A percentile compares a stretch with the other conserved stretches of the same genome.
Evolutionary conservation across 2,797 vertebrate species (phyloP).

Genomic region (Poecilia picta): DNA sequence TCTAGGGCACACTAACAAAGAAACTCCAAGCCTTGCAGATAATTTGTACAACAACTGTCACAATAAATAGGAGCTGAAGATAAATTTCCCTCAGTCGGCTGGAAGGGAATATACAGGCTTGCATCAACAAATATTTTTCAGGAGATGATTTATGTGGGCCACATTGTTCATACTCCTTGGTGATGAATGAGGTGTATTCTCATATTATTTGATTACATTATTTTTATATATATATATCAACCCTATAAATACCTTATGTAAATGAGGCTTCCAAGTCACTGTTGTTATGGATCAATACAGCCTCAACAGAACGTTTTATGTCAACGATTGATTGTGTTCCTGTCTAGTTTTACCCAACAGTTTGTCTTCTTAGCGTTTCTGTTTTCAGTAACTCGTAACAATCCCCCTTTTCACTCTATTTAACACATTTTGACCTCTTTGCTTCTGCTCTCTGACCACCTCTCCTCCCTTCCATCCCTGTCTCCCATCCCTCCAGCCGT

Average conservation of each 20-base stretch:
- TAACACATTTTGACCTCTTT: slow-evolving; percentile 20
- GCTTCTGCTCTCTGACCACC: slow-evolving; percentile 53
- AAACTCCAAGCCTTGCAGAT: slow-evolving; percentile 21
- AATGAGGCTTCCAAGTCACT: not conserved
- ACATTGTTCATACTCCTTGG: not conserved
- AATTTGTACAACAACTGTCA: slow-evolving; percentile 12
- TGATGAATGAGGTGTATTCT: not conserved
- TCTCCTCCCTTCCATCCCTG: slow-evolving; percentile 70
- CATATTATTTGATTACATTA: not conserved
- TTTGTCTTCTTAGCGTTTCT: not conserved
- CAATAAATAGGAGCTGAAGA: slow-evolving; percentile 27
- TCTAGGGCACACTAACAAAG: slow-evolving; percentile 14
- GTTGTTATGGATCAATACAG: not conserved
- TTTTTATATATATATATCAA: not conserved
- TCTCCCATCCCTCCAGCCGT: slow-evolving; percentile 65
- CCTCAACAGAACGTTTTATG: not conserved
- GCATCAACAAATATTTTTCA: slow-evolving; percentile 19
- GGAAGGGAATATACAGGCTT: slow-evolving; percentile 10
- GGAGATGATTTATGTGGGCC: slow-evolving; percentile 3
- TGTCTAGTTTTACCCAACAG: not conserved
- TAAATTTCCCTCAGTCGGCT: slow-evolving; percentile 9
- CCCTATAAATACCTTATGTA: not conserved
- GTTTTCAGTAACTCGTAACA: not conserved
- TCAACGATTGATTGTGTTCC: not conserved
- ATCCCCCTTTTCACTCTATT: not conserved